Percentiles rank a stretch among this genome's conserved stretches.
These are phyloP conservation scores for Brienomyrus longianalis DNA, from an alignment of 2,113 vertebrate species.

Conservation along the genomic window DNA sequence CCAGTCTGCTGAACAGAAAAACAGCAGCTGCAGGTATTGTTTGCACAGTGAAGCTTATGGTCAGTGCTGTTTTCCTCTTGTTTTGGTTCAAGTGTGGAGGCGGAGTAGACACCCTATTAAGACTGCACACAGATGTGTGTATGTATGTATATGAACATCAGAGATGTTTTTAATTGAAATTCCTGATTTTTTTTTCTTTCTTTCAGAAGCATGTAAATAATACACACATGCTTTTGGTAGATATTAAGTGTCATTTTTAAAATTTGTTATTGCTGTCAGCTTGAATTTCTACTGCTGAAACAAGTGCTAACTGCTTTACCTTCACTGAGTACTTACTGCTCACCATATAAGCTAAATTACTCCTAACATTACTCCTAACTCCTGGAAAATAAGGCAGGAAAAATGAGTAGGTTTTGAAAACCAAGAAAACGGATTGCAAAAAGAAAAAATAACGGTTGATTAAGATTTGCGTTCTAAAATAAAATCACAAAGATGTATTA, in stretches of 20 bases:
- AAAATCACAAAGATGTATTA: neutral
- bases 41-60: neutral
- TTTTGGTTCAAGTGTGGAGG: neutral
- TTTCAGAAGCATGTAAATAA: constrained; percentile 11
- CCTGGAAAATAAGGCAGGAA: neutral
- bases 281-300: neutral
- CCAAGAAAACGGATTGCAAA: neutral
- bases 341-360: neutral
- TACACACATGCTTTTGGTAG: neutral
- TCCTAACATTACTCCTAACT: too few relatives aligned
- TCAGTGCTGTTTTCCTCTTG: neutral
- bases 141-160: constrained; percentile 3
- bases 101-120: neutral
- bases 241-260: constrained; percentile 5
- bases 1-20: neutral
- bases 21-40: neutral
- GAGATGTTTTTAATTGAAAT: constrained; percentile 14
- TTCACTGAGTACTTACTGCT: neutral
- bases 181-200: constrained; percentile 4
- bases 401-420: neutral
- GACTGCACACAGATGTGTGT: neutral
- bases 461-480: neutral
- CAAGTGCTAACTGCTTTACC: neutral
- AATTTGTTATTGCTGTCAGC: neutral
- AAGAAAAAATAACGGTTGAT: neutral